Evolutionary conservation across 1,140 invertebrate species (phyloP).

Genomic region (Brachionus calyciflorus): DNA sequence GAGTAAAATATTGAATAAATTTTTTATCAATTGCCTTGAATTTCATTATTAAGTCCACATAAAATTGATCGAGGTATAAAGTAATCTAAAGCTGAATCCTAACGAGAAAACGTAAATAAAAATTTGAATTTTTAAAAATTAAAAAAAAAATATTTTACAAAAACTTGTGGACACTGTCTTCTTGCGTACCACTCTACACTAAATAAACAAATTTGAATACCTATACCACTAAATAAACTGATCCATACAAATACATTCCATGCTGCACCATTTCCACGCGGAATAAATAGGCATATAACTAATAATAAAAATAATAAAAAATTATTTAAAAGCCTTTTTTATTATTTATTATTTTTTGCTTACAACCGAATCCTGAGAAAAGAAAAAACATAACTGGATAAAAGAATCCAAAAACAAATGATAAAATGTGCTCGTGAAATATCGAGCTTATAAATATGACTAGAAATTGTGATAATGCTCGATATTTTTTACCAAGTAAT

Average conservation of each 20-base stretch:
- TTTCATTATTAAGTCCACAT: too few relatives aligned
- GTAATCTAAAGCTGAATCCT: conserved; percentile 29
- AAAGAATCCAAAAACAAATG: conserved; percentile 75
- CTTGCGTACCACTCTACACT: conserved; percentile 80
- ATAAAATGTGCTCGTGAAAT: conserved; percentile 80
- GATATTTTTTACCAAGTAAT: conserved; percentile 62
- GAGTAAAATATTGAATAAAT: too few relatives aligned
- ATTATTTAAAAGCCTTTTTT: neutral
- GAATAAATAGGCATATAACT: conserved; percentile 54
- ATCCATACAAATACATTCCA: conserved; percentile 80
- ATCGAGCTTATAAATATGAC: conserved; percentile 68
- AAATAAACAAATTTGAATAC: conserved; percentile 73
- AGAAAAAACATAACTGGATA: conserved; percentile 76
- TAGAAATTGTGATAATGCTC: conserved; percentile 60
- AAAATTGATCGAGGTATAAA: conserved; percentile 28
- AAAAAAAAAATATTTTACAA: conserved; percentile 4
- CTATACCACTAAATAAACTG: conserved; percentile 72
- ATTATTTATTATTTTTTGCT: neutral
- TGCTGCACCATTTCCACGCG: conserved; percentile 55
- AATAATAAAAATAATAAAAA: conserved; percentile 52
- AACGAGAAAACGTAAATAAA: neutral
- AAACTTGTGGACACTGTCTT: conserved; percentile 68
- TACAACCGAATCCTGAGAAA: conserved; percentile 60
- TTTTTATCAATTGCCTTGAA: too few relatives aligned
- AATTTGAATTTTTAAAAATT: neutral